Conservation (phyloP, 1,140 invertebrate genomes). For the Leptonema lineaticorne region DNA sequence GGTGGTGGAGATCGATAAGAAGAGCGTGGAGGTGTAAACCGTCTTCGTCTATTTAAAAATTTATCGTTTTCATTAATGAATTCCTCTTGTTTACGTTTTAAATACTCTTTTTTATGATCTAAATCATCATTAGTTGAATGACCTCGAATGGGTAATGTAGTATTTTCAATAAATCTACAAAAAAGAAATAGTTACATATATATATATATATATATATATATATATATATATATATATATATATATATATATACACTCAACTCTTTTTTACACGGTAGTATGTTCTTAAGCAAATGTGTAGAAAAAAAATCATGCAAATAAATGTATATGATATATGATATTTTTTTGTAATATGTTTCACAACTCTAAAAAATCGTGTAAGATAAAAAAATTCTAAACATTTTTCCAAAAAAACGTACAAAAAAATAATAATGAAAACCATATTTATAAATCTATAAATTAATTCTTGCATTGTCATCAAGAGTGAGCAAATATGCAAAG, state of each 20-base stretch:
- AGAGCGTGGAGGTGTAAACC: neutral
- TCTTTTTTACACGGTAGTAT: too few species aligned
- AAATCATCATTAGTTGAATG: neutral
- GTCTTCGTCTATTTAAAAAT: constrained; percentile 12
- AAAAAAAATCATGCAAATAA: too few species aligned
- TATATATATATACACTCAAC: neutral
- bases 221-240: neutral
- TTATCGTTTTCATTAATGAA: constrained; percentile 33
- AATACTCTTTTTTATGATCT: constrained; percentile 28
- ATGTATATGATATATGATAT: too few species aligned
- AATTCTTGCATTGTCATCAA: too few species aligned
- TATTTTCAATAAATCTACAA: constrained; percentile 38
- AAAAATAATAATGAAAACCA: too few species aligned
- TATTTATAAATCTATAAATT: too few species aligned
- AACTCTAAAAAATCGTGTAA: too few species aligned
- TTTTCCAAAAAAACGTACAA: too few species aligned
- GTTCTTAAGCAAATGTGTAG: too few species aligned
- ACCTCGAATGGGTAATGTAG: constrained; percentile 20
- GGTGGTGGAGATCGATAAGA: neutral
- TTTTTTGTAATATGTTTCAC: too few species aligned
- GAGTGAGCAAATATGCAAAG: too few species aligned
- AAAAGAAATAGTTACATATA: neutral
- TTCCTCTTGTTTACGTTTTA: constrained; percentile 36
- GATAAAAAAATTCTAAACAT: too few species aligned
- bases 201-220: neutral